Evolutionary conservation across 2,888 invertebrate species (phyloP).

Genomic region (Plusia festucae): DNA sequence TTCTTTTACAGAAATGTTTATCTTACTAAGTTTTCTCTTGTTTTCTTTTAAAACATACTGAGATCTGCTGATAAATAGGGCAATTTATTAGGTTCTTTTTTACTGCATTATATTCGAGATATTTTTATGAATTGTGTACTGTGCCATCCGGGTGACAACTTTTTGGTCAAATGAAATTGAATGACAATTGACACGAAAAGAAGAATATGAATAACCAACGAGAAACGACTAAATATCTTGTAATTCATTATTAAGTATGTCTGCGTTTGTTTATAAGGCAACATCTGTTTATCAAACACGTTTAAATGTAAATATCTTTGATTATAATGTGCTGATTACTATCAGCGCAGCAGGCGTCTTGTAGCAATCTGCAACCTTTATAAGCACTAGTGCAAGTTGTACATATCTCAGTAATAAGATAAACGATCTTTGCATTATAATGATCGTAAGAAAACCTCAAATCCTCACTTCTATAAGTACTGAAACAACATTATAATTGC

Average conservation of each 20-base stretch:
- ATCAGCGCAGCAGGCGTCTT: conserved; percentile 9
- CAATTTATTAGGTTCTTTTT: no score
- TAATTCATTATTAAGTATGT: conserved; percentile 7
- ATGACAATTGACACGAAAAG: background rate
- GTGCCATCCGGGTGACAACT: no score
- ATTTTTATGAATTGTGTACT: no score
- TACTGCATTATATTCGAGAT: background rate
- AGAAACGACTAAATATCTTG: background rate
- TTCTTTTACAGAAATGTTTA: conserved; percentile 1
- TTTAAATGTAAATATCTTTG: conserved; percentile 22
- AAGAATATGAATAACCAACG: conserved; percentile 34
- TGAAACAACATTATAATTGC: no score
- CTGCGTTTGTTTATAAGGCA: conserved; percentile 10
- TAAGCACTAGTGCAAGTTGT: conserved; percentile 8
- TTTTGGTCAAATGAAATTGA: no score
- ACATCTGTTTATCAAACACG: conserved; percentile 9
- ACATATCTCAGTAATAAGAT: conserved; percentile 6
- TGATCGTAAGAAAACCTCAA: background rate
- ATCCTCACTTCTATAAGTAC: background rate
- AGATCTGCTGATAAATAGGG: background rate
- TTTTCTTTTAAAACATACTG: background rate
- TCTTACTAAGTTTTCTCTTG: background rate
- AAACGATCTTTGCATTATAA: background rate
- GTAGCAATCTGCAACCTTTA: conserved; percentile 10
- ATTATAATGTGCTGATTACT: conserved; percentile 27